phyloP scores from a whole-genome alignment of 2,888 invertebrate species.

The Pharmacophagus antenor region DNA sequence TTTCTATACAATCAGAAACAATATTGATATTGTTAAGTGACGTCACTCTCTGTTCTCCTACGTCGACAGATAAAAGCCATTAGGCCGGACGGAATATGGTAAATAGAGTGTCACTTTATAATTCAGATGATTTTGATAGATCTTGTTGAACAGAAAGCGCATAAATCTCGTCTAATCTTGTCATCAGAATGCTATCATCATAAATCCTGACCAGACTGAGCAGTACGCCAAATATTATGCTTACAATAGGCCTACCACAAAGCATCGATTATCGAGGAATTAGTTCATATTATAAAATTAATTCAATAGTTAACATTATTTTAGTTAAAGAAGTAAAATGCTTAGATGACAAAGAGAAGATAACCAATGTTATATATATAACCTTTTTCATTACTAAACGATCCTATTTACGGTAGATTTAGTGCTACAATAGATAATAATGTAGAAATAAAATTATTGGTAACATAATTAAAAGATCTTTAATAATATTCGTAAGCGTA shows the following conservation, averaged over 20 bases:
- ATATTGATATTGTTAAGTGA: background rate
- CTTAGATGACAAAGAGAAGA: too few species aligned
- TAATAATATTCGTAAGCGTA: too few species aligned
- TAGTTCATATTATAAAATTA: background rate
- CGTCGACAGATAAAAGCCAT: background rate
- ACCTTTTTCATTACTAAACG: too few species aligned
- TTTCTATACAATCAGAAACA: background rate
- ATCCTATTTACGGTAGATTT: too few species aligned
- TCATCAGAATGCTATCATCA: background rate
- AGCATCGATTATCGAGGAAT: background rate
- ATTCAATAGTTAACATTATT: too few species aligned
- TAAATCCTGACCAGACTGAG: conserved; percentile 8
- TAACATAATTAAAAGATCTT: too few species aligned
- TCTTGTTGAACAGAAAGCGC: background rate
- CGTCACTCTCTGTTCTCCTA: background rate
- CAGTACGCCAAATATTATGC: background rate
- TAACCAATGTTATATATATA: too few species aligned
- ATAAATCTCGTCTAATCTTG: conserved; percentile 12
- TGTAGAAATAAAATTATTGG: too few species aligned
- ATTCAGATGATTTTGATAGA: conserved; percentile 20
- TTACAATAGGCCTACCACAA: background rate
- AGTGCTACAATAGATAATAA: too few species aligned
- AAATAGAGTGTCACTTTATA: conserved; percentile 6
- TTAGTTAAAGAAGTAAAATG: too few species aligned
- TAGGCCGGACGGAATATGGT: background rate